phyloP scores from a whole-genome alignment of 2,797 vertebrate species.

The Sebastolobus altivelis region DNA sequence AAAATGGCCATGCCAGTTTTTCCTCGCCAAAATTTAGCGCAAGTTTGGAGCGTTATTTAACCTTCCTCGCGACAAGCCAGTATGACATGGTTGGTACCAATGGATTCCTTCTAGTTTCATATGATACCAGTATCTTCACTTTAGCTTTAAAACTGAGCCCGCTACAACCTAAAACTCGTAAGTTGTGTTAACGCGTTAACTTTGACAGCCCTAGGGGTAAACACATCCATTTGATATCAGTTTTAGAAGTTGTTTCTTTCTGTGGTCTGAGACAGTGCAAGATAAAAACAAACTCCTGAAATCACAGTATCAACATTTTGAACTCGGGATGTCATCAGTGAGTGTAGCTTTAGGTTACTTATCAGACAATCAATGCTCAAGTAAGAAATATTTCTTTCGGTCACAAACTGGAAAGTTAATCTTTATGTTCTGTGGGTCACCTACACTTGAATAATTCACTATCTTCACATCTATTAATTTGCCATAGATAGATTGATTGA shows the following conservation, averaged over 20 bases:
- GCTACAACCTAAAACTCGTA: too few species aligned
- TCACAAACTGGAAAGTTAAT: background rate
- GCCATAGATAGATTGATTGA: too few species aligned
- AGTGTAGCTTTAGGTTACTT: conserved; percentile 16
- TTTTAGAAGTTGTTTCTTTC: background rate
- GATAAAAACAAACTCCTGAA: conserved; percentile 12
- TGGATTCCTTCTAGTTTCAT: too few species aligned
- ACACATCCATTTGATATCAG: conserved; percentile 9
- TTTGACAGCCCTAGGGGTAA: background rate
- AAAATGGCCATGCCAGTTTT: too few species aligned
- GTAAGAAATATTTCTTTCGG: background rate
- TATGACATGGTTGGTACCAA: rapidly evolving
- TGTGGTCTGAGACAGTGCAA: conserved; percentile 7
- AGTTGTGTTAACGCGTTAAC: too few species aligned
- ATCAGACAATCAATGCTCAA: conserved; percentile 6
- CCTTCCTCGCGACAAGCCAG: too few species aligned
- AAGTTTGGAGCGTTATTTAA: too few species aligned
- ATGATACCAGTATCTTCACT: too few species aligned
- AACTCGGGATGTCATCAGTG: conserved; percentile 3
- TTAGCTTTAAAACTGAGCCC: too few species aligned
- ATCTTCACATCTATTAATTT: conserved; percentile 25
- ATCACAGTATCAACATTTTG: conserved; percentile 35
- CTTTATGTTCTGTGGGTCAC: conserved; percentile 9
- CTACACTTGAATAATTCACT: conserved; percentile 8
- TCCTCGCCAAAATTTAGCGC: too few species aligned